phyloP scores from a whole-genome alignment of 2,113 vertebrate species.

The Xenopus laevis region DNA sequence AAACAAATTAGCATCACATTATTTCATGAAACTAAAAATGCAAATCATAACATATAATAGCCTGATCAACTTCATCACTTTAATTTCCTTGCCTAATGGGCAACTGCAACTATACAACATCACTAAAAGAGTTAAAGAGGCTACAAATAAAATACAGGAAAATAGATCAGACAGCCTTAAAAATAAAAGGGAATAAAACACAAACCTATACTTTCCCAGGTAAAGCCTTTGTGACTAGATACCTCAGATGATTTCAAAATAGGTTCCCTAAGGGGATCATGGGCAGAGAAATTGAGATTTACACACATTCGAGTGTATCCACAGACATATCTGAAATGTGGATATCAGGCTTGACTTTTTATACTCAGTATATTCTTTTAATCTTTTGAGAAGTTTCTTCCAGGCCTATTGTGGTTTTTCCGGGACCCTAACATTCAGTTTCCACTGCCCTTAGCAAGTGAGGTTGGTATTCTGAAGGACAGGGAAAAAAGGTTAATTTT shows the following conservation, averaged over 20 bases:
- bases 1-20: too few species aligned
- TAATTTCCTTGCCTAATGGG: too few species aligned
- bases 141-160: conserved; percentile 8
- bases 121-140: not conserved
- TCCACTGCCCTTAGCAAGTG: conserved; percentile 22
- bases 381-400: conserved; percentile 37
- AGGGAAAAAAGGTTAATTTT: too few species aligned
- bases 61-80: too few species aligned
- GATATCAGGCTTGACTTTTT: conserved; percentile 29
- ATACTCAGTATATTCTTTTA: conserved; percentile 33
- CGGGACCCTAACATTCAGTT: conserved; percentile 29
- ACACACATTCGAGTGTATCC: conserved; percentile 39
- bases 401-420: conserved; percentile 33
- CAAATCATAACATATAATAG: too few species aligned
- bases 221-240: conserved; percentile 31
- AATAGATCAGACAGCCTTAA: conserved; percentile 13
- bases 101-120: too few species aligned
- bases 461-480: conserved; percentile 10
- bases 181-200: conserved; percentile 35
- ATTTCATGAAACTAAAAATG: too few species aligned
- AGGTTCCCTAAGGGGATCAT: conserved; percentile 17
- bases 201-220: conserved; percentile 31
- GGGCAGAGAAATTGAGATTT: conserved; percentile 35
- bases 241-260: conserved; percentile 28
- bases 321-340: conserved; percentile 37